Percentiles rank a stretch among this genome's conserved stretches.
Conservation (phyloP, 35 echinoderm and acorn worm species). For the Anneissia japonica region DNA sequence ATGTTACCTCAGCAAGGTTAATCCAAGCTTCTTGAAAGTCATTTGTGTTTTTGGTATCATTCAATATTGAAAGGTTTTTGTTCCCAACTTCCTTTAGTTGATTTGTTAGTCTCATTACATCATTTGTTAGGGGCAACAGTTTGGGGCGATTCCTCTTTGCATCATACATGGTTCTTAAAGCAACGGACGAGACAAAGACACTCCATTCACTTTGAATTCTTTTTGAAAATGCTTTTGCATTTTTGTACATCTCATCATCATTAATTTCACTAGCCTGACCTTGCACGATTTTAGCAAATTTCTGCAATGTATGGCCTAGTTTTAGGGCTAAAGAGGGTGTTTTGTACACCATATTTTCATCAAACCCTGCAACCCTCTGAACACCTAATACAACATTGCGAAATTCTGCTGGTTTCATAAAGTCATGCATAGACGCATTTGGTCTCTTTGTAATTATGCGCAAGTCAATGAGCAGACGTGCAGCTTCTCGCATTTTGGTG, state of each 20-base stretch:
- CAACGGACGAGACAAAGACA: constrained; percentile 32
- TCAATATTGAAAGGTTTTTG: constrained; percentile 14
- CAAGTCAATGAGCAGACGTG: constrained; percentile 31
- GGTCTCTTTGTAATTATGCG: constrained; percentile 23
- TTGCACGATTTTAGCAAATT: background rate
- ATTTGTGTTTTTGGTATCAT: background rate
- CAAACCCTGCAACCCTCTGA: constrained; percentile 13
- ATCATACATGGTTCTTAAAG: constrained; percentile 15
- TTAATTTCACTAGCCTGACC: no score
- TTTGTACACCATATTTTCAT: constrained; percentile 30
- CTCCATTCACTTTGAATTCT: no score
- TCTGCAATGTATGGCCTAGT: constrained; percentile 23
- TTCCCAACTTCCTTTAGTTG: constrained; percentile 16
- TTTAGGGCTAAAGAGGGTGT: constrained; percentile 37
- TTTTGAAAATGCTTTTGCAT: no score
- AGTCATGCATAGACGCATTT: constrained; percentile 33
- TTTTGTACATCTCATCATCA: no score
- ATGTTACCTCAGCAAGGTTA: constrained; percentile 30
- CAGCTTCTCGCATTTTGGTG: constrained; percentile 35
- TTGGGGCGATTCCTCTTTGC: constrained; percentile 20
- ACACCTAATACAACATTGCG: constrained; percentile 35
- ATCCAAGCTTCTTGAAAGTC: constrained; percentile 33
- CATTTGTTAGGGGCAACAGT: constrained; percentile 14
- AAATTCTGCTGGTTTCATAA: constrained; percentile 39
- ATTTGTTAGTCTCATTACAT: constrained; percentile 24